Conservation (phyloP, 1,140 invertebrate genomes). For the Probaryconus sp. region DNA sequence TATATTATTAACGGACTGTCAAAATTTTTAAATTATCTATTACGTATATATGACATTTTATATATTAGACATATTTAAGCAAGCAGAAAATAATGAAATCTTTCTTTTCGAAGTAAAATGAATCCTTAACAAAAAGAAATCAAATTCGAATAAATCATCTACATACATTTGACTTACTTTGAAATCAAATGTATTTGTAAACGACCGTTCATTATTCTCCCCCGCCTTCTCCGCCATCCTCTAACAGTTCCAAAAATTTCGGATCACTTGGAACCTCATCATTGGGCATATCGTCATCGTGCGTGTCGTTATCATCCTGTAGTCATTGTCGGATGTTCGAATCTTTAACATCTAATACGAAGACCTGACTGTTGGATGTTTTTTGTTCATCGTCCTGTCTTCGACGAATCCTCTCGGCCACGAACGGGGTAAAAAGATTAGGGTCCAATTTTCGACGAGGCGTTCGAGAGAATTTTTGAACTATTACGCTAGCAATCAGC, state of each 20-base stretch:
- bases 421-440: conserved; percentile 82
- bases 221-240: conserved; percentile 52
- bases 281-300: conserved; percentile 39
- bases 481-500: conserved; percentile 79
- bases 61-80: no score
- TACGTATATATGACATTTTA: no score
- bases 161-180: no score
- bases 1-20: no score
- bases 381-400: conserved; percentile 46
- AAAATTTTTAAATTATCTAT: no score
- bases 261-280: conserved; percentile 38
- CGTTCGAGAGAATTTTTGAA: conserved; percentile 61
- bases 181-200: background rate
- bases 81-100: no score
- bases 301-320: conserved; percentile 28
- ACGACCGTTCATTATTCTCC: conserved; percentile 24
- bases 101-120: no score
- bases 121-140: no score
- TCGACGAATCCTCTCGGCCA: conserved; percentile 78
- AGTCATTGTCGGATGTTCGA: conserved; percentile 35
- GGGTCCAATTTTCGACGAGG: conserved; percentile 76
- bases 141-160: no score
- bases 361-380: conserved; percentile 64
- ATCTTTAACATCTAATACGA: conserved; percentile 61
- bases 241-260: conserved; percentile 29